Evolutionary conservation across 2,888 invertebrate species (phyloP).

Genomic region (Epistrophella euchroma): DNA sequence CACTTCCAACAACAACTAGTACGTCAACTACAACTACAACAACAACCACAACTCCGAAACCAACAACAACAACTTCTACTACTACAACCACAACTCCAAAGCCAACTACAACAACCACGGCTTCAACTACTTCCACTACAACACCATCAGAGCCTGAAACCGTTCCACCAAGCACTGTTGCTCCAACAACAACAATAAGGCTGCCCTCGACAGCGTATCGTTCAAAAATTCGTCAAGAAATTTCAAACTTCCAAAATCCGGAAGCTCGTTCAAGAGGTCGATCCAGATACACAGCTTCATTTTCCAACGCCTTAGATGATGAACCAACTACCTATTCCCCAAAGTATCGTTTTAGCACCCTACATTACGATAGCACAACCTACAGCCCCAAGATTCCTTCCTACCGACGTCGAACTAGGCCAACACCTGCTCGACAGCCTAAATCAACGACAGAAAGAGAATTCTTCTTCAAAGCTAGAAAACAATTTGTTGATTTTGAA

Average conservation of each 20-base stretch:
- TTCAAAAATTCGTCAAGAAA: slow-evolving; percentile 54
- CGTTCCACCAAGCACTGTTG: slow-evolving; percentile 72
- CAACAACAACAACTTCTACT: slow-evolving; percentile 65
- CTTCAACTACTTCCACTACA: slow-evolving; percentile 77
- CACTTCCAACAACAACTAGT: slow-evolving; percentile 71
- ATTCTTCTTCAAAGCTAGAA: slow-evolving; percentile 77
- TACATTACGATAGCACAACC: slow-evolving; percentile 59
- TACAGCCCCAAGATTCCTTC: slow-evolving; percentile 61
- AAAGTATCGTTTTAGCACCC: slow-evolving; percentile 78
- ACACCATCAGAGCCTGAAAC: slow-evolving; percentile 75
- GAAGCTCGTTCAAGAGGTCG: slow-evolving; percentile 80
- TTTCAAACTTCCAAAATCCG: slow-evolving; percentile 26
- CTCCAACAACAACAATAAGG: slow-evolving; percentile 58
- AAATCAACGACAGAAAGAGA: slow-evolving; percentile 77
- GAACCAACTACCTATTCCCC: slow-evolving; percentile 83
- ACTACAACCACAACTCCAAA: slow-evolving; percentile 73
- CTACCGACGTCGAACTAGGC: slow-evolving; percentile 52
- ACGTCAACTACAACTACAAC: slow-evolving; percentile 70
- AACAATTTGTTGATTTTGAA: slow-evolving; percentile 67
- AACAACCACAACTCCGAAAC: slow-evolving; percentile 51
- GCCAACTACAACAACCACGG: slow-evolving; percentile 78
- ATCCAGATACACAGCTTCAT: slow-evolving; percentile 81
- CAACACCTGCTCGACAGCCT: slow-evolving; percentile 67
- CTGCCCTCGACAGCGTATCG: slow-evolving; percentile 55
- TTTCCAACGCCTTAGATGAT: slow-evolving; percentile 79